Evolutionary conservation across 1,140 invertebrate species (phyloP), one percentile per base, ranked within the genome.

Genomic region (Helicorthomorpha holstii): DNA sequence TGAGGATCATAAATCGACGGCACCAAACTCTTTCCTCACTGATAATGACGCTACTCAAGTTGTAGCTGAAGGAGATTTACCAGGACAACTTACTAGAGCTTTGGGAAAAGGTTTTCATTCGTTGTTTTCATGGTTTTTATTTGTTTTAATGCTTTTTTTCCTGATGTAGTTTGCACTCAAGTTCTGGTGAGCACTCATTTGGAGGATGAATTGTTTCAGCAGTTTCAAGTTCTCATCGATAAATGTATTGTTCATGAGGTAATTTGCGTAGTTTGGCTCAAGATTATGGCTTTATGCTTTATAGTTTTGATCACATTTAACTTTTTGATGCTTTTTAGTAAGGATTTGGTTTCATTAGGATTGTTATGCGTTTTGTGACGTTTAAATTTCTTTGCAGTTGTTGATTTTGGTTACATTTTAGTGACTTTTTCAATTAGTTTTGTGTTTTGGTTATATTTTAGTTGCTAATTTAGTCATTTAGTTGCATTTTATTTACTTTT

Each of bases 161-260:
- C 68, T 64, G 54, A 64, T 65, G 47, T 62, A 82, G 80, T 81
- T 41, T 83, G 78, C 63, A 80, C 79, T 41, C 76, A 80, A 67
- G 66, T 83, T 54, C 71, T 81, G 64, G 74, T 80, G 56, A 71
- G 75, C 38, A 74, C 72, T 50, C 69, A 73, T 46, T 73, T 75
- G 45, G 75, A 80, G 45, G 71, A 75, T 55, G 78, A 81, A 55
- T 72, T 76, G 59, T 66, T 81, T 48, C 74, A 74, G 51, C 67
- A 75, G 25, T 83, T 81, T 59, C 69, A 79, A 41, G 75, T 75
- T 55, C 69, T 85, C 41, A 71, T 83, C 54, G 83, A 85, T 58
- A 78, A 80, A 58, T 80, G 79, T 54, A 67, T 76, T 60, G 75
- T 75, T 58, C 78, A 79, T 58, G 81, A 85, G 59, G 69, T 71